A percentile compares a stretch with the other conserved stretches of the same genome.
These are phyloP conservation scores for Epinotia ramella DNA, from an alignment of 2,888 invertebrate species.

Conservation along the genomic window DNA sequence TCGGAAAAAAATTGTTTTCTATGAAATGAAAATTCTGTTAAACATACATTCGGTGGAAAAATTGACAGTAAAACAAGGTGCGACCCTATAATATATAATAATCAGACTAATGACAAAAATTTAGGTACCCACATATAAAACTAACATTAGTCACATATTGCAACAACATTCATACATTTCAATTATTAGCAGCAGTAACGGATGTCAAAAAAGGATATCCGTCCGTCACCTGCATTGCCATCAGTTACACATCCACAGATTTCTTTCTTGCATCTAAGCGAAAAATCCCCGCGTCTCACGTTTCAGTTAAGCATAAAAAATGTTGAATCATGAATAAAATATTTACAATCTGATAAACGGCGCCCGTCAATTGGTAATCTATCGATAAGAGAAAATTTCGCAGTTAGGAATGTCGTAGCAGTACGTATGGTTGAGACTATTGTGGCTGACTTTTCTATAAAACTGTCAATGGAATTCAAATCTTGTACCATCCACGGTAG, in stretches of 20 bases:
- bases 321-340: slow-evolving; percentile 43
- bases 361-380: slow-evolving; percentile 33
- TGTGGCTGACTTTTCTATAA: too few species aligned
- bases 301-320: slow-evolving; percentile 27
- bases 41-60: too few species aligned
- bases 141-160: neutral
- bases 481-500: too few species aligned
- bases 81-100: too few species aligned
- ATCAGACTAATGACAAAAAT: too few species aligned
- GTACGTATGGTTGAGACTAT: slow-evolving; percentile 6
- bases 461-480: too few species aligned
- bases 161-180: neutral
- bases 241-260: neutral
- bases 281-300: slow-evolving; percentile 8
- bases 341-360: slow-evolving; percentile 35
- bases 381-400: slow-evolving; percentile 34
- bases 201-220: slow-evolving; percentile 12
- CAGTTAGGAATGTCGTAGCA: slow-evolving; percentile 32
- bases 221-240: neutral
- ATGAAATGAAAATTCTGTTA: too few species aligned
- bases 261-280: neutral
- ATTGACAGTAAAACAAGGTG: too few species aligned
- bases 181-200: neutral
- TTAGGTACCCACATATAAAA: neutral
- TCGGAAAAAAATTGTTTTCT: too few species aligned